These are phyloP conservation scores for Arctopsyche grandis DNA, from an alignment of 1,140 invertebrate species.

Conservation along the genomic window DNA sequence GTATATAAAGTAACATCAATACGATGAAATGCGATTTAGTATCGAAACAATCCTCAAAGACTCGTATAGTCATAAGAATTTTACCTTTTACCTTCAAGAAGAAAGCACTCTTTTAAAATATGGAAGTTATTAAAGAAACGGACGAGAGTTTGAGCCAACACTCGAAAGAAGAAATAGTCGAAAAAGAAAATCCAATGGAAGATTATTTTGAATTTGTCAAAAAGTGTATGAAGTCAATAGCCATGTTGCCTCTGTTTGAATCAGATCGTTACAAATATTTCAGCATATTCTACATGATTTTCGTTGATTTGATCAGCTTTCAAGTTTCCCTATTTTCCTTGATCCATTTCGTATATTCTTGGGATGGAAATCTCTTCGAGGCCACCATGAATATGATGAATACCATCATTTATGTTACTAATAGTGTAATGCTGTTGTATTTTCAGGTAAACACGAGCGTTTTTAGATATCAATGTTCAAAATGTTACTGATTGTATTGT, in stretches of 20 bases:
- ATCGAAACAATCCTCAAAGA: no score
- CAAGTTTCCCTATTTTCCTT: conserved; percentile 44
- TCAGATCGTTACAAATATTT: neutral
- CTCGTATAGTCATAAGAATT: no score
- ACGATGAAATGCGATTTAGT: no score
- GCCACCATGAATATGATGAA: conserved; percentile 46
- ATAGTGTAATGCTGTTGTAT: conserved; percentile 43
- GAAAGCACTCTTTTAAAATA: no score
- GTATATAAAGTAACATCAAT: no score
- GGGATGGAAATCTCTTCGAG: conserved; percentile 46
- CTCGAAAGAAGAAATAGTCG: neutral
- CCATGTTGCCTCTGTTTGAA: conserved; percentile 47
- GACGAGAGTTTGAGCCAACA: neutral
- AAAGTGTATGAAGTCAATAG: conserved; percentile 45
- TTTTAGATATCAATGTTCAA: no score
- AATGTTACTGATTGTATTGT: neutral
- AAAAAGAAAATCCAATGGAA: conserved; percentile 32
- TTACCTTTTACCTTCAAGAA: no score
- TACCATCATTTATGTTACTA: conserved; percentile 46
- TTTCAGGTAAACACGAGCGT: conserved; percentile 54
- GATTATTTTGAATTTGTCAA: conserved; percentile 46
- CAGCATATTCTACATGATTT: conserved; percentile 37
- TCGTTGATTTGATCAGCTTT: conserved; percentile 44
- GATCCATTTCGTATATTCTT: conserved; percentile 38
- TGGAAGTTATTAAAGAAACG: conserved; percentile 14